phyloP scores from a whole-genome alignment of 2,113 vertebrate species.

The Neogobius melanostomus region DNA sequence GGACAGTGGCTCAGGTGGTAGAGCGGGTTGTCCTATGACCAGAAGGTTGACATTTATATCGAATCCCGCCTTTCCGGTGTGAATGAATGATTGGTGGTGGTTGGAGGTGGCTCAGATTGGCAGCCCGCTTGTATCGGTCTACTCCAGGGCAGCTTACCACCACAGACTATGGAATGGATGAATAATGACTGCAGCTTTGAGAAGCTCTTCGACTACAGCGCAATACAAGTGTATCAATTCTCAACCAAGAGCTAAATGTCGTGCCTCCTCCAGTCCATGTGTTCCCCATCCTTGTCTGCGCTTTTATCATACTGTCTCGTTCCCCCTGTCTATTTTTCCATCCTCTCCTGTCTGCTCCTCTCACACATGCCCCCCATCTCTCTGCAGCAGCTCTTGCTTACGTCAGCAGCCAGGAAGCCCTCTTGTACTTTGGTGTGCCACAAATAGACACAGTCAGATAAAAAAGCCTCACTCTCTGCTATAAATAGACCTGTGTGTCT shows the following conservation, averaged over 20 bases:
- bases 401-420: constrained; percentile 80
- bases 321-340: constrained; percentile 11
- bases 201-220: too few species aligned
- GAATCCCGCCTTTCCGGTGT: too few species aligned
- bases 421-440: constrained; percentile 74
- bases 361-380: constrained; percentile 43
- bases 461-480: constrained; percentile 74
- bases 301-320: constrained; percentile 27
- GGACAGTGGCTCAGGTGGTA: too few species aligned
- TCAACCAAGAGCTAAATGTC: constrained; percentile 33
- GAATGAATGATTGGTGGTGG: too few species aligned
- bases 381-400: constrained; percentile 74
- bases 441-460: constrained; percentile 79
- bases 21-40: too few species aligned
- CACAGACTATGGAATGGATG: too few species aligned
- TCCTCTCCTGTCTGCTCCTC: constrained; percentile 18
- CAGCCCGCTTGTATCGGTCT: too few species aligned
- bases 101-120: too few species aligned
- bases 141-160: too few species aligned
- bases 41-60: too few species aligned
- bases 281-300: constrained; percentile 17
- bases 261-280: constrained; percentile 16
- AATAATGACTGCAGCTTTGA: too few species aligned
- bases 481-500: constrained; percentile 76
- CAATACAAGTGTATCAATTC: constrained; percentile 27